Base-by-base conservation (phyloP, 2,113 vertebrate species). In the Mandrillus leucophaeus region DNA sequence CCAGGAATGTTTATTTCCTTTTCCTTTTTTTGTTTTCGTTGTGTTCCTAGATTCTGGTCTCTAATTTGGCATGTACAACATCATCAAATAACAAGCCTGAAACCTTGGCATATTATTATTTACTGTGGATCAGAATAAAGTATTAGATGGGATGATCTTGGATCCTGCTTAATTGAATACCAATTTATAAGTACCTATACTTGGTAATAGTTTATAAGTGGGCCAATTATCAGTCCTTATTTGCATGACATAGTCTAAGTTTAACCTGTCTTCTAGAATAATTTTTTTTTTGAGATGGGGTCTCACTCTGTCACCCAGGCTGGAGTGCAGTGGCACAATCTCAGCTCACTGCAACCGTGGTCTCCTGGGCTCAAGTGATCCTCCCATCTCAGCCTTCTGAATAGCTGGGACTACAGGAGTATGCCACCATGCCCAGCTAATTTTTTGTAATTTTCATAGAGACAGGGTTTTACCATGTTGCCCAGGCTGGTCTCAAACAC, bases 1-100 rank as follows among this genome's bases (percentile, higher is more conserved):
- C 57, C 3, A 32, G 68, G 18, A 13, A 30, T 85, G 38, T 61
- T 90, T 72, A 17, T 76, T 81, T n/a, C n/a, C 16, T 52, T 52
- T 70, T 72, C 79, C 61, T 25, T 91, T 61, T 92, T 84, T 38
- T n/a, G 57, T 64, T 95, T 95, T 68, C 40, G 25, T 93, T 89
- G 79, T 89, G 38, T 68, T 84, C 55, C 87, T 93, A 57, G n/a
- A 66, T 75, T 88, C 93, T 93, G 25, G 6, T 61, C 22, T 92
- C 68, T 30, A 75, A 20, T 61, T 83, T 89, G 88, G 78, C 40
- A 78, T 27, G 38, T 68, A 68, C 76, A 96, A 35, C 57, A 82
- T 96, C 22, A 82, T 76, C 43, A 88, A 30, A 75, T 68, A 93
- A 45, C 45, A 45, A 45, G 20, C 76, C 88, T 93, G 78, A 38